Evolutionary conservation across 2,888 invertebrate genomes (phyloP).

Genomic region (Cyrtodaria siliqua): DNA sequence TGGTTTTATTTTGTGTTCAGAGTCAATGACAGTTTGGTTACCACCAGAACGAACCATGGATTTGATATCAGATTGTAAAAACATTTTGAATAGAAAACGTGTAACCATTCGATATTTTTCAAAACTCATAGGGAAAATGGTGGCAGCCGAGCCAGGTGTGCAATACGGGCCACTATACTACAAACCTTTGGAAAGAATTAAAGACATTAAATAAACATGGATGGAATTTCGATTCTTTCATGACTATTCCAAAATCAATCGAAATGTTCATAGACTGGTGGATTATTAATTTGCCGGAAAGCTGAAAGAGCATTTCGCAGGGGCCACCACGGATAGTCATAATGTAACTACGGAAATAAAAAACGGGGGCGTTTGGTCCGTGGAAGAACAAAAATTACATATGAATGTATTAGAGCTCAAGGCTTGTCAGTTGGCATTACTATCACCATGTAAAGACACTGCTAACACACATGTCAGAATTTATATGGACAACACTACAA

Average conservation of each 20-base stretch:
- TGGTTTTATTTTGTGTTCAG: conserved; percentile 56
- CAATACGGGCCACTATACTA: conserved; percentile 50
- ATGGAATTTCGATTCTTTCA: conserved; percentile 17
- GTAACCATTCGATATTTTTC: conserved; percentile 25
- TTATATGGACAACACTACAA: conserved; percentile 41
- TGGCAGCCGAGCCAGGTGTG: conserved; percentile 49
- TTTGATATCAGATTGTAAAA: too few relatives aligned
- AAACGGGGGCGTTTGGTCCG: conserved; percentile 29
- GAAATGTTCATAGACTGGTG: conserved; percentile 5
- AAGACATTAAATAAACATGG: conserved; percentile 28
- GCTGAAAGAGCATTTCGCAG: neutral
- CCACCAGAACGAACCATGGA: conserved; percentile 23
- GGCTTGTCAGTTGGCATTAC: conserved; percentile 21
- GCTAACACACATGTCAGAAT: conserved; percentile 17
- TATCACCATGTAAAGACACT: conserved; percentile 14
- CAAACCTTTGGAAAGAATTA: conserved; percentile 56
- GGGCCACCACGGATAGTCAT: neutral
- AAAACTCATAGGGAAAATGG: conserved; percentile 46
- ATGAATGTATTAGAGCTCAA: conserved; percentile 44
- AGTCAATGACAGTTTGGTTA: conserved; percentile 33
- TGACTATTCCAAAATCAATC: neutral
- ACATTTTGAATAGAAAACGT: too few relatives aligned
- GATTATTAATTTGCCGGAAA: neutral
- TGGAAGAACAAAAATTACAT: conserved; percentile 21
- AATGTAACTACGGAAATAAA: neutral